Conservation (phyloP, 2,888 invertebrate species). For the Melanargia galathea region DNA sequence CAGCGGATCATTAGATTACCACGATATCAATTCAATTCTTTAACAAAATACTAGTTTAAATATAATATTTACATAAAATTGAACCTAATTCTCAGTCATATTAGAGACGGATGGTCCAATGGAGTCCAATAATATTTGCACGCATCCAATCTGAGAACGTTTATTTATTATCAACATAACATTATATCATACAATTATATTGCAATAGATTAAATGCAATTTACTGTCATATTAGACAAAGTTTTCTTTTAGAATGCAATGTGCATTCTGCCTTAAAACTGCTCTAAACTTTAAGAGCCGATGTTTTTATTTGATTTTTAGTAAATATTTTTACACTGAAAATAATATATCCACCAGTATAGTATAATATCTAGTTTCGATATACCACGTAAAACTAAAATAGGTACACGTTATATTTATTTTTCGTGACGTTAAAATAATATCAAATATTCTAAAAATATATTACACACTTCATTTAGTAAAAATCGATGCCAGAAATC, state of each 20-base stretch:
- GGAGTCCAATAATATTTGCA: constrained; percentile 32
- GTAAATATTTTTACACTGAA: no score
- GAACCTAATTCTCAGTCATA: constrained; percentile 80
- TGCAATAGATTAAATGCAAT: constrained; percentile 22
- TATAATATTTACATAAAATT: constrained; percentile 75
- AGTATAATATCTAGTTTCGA: no score
- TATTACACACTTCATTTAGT: no score
- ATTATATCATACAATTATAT: constrained; percentile 29
- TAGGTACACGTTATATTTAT: no score
- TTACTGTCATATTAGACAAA: constrained; percentile 16
- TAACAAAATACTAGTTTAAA: constrained; percentile 48
- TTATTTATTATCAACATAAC: constrained; percentile 26
- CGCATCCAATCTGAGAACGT: constrained; percentile 36
- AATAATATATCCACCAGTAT: no score
- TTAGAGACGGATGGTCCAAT: constrained; percentile 56
- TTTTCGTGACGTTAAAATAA: no score
- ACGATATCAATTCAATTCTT: constrained; percentile 35
- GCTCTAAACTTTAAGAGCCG: no score
- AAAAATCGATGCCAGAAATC: no score
- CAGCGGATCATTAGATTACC: constrained; percentile 45
- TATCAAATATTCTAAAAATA: no score
- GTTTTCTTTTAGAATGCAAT: not conserved
- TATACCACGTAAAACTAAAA: no score
- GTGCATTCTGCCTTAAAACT: no score
- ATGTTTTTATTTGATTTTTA: no score